These are phyloP conservation scores for Scalopus aquaticus DNA, from an alignment of 2,113 vertebrate genomes.

Conservation along the genomic window DNA sequence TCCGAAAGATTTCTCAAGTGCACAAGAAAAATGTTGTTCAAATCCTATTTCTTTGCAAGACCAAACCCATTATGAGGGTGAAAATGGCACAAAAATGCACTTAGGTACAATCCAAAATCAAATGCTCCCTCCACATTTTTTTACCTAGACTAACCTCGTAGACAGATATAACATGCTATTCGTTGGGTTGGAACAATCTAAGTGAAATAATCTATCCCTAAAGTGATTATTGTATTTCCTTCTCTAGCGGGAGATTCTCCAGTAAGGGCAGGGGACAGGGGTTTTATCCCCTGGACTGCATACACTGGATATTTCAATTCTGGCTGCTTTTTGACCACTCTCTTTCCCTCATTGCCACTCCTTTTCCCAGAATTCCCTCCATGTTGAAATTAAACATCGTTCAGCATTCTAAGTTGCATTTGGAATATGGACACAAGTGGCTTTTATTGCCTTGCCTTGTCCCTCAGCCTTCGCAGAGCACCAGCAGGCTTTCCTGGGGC, in stretches of 20 bases:
- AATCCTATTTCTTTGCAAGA: slow-evolving; percentile 72
- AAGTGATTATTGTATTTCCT: slow-evolving; percentile 79
- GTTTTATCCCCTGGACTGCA: background rate
- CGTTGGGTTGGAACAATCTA: slow-evolving; percentile 68
- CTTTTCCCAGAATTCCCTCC: background rate
- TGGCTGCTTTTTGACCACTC: background rate
- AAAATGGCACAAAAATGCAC: slow-evolving; percentile 65
- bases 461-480: background rate
- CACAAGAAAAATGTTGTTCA: slow-evolving; percentile 61
- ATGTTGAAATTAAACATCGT: slow-evolving; percentile 38
- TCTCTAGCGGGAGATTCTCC: background rate
- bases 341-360: background rate
- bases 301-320: background rate
- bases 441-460: background rate
- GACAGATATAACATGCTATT: slow-evolving; percentile 52
- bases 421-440: slow-evolving; percentile 45
- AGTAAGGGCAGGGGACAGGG: slow-evolving; percentile 39
- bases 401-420: slow-evolving; percentile 14
- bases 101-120: slow-evolving; percentile 67
- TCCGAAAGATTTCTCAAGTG: slow-evolving; percentile 68
- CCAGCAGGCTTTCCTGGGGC: background rate
- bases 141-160: slow-evolving; percentile 51
- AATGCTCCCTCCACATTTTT: slow-evolving; percentile 4
- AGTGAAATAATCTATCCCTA: slow-evolving; percentile 74
- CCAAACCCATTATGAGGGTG: slow-evolving; percentile 65